phyloP scores from a whole-genome alignment of 2,113 vertebrate genomes.

The Suricata suricatta region DNA sequence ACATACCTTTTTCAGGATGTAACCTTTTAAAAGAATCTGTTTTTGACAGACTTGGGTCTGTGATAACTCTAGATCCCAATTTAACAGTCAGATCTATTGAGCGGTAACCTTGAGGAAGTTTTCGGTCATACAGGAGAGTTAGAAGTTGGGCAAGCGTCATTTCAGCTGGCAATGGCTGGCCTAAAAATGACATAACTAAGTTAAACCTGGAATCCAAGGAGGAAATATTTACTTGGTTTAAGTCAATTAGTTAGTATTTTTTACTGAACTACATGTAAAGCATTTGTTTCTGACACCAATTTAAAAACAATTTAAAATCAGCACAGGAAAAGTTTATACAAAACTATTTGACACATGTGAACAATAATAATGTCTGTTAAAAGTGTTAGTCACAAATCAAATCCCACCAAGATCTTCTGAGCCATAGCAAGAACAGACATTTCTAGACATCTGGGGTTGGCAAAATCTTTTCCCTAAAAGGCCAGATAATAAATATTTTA shows the following conservation, averaged over 20 bases:
- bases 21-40: conserved; percentile 99
- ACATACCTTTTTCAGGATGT: conserved; percentile 96
- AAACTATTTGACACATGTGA: neutral
- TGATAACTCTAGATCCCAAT: conserved; percentile 98
- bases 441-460: neutral
- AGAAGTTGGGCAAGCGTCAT: conserved; percentile 98
- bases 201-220: conserved; percentile 53
- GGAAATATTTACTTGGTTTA: neutral
- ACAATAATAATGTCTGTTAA: neutral
- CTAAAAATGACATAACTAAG: conserved; percentile 82
- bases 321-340: neutral
- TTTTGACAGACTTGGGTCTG: conserved; percentile 96
- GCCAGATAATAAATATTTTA: neutral
- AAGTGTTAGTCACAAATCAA: neutral
- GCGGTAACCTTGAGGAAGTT: conserved; percentile 97
- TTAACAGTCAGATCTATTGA: conserved; percentile 98
- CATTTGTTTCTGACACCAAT: neutral
- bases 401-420: neutral
- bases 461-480: neutral
- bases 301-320: conserved; percentile 44
- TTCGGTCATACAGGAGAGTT: conserved; percentile 96
- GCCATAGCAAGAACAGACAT: neutral
- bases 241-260: conserved; percentile 18
- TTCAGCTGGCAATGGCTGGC: conserved; percentile 96
- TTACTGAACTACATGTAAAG: neutral